Evolutionary conservation across 2,888 invertebrate species (phyloP).

Genomic region (Acrobasis consociella): DNA sequence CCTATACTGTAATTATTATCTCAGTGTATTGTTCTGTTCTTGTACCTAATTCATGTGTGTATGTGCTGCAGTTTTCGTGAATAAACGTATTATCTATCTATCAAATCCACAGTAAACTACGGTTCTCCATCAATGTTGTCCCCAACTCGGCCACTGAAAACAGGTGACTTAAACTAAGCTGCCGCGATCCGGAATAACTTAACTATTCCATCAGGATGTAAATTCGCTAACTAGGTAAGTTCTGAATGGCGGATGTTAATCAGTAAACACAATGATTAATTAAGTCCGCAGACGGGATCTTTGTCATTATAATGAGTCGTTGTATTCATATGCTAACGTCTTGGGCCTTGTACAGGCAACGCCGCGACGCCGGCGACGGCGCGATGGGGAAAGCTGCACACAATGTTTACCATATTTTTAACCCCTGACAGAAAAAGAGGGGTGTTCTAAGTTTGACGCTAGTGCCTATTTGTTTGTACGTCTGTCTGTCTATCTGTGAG

Average conservation of each 20-base stretch:
- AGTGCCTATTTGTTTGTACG: too few species aligned
- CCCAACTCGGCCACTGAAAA: slow-evolving; percentile 1
- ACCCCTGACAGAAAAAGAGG: too few species aligned
- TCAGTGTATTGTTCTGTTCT: too few species aligned
- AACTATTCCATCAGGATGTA: slow-evolving; percentile 69
- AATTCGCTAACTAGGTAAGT: slow-evolving; percentile 64
- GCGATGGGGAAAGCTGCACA: not conserved
- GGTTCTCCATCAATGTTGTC: not conserved
- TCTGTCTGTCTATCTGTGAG: too few species aligned
- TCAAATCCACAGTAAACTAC: not conserved
- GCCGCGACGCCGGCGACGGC: not conserved
- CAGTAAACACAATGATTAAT: slow-evolving; percentile 78
- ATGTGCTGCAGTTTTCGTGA: too few species aligned
- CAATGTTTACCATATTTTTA: not conserved
- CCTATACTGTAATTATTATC: too few species aligned
- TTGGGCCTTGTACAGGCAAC: slow-evolving; percentile 28
- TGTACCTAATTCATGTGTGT: too few species aligned
- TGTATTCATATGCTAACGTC: slow-evolving; percentile 63
- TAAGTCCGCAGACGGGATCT: slow-evolving; percentile 67
- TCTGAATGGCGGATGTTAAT: slow-evolving; percentile 68
- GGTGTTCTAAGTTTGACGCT: too few species aligned
- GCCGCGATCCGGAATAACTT: slow-evolving; percentile 46
- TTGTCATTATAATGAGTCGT: slow-evolving; percentile 75
- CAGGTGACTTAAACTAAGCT: slow-evolving; percentile 15
- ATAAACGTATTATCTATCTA: too few species aligned